These are phyloP conservation scores for Siniperca chuatsi DNA, from an alignment of 2,113 vertebrate species.

Conservation along the genomic window DNA sequence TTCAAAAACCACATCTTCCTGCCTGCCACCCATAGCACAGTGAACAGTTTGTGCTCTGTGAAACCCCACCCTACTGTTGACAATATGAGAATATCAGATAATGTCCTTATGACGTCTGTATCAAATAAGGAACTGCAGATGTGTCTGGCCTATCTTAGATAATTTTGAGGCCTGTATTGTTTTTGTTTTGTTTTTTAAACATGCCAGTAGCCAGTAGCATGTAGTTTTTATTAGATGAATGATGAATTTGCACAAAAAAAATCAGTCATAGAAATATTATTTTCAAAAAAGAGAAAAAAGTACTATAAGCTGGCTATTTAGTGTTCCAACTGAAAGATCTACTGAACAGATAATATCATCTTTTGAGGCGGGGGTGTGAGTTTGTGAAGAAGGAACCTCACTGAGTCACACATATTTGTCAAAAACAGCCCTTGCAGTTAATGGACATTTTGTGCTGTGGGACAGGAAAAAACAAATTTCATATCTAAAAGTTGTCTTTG, in stretches of 20 bases:
- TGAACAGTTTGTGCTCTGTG: constrained; percentile 47
- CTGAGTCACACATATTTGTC: neutral
- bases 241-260: neutral
- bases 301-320: neutral
- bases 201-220: too few relatives aligned
- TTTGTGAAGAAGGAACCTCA: neutral
- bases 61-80: constrained; percentile 42
- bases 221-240: too few relatives aligned
- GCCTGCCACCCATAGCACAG: constrained; percentile 49
- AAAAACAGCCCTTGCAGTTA: neutral
- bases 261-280: neutral
- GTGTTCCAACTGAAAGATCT: neutral
- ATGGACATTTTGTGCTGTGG: neutral
- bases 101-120: constrained; percentile 18
- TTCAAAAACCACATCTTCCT: constrained; percentile 71
- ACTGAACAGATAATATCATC: constrained; percentile 5
- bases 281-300: neutral
- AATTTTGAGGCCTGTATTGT: neutral
- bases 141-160: neutral
- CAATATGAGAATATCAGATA: neutral
- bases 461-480: neutral
- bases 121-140: constrained; percentile 27
- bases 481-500: constrained; percentile 24
- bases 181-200: constrained; percentile 22
- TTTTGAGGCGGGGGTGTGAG: neutral